Conservation (phyloP, 2,797 vertebrate species). For the Paratrypauchen microcephalus region DNA sequence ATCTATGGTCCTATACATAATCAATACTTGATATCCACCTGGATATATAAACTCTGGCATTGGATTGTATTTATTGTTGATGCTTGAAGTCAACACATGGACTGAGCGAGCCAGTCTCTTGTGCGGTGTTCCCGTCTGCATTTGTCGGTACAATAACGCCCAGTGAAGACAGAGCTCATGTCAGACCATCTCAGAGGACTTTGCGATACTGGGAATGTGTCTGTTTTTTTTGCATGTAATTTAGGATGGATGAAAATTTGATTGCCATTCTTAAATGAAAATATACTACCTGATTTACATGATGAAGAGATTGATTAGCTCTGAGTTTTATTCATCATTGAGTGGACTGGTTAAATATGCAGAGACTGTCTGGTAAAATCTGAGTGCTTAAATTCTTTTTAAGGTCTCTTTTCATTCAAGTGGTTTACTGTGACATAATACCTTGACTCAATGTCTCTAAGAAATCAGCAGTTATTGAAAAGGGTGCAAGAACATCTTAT, state of each 20-base stretch:
- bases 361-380: conserved; percentile 24
- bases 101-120: neutral
- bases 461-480: neutral
- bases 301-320: conserved; percentile 52
- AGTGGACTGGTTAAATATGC: conserved; percentile 36
- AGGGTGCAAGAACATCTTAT: neutral
- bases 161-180: neutral
- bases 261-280: conserved; percentile 30
- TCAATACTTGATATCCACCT: neutral
- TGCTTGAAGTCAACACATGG: neutral
- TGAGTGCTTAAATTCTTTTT: neutral
- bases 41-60: neutral
- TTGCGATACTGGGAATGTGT: conserved; percentile 16
- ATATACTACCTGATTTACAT: conserved; percentile 53
- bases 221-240: conserved; percentile 26
- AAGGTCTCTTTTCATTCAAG: conserved; percentile 1
- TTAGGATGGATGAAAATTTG: conserved; percentile 43
- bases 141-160: too few species aligned
- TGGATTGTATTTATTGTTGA: neutral
- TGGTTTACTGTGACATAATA: neutral
- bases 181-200: neutral
- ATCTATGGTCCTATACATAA: neutral
- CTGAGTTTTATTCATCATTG: conserved; percentile 40
- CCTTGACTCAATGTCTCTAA: neutral
- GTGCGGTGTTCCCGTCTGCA: too few species aligned